Evolutionary conservation across 2,888 invertebrate genomes (phyloP).

Genomic region (Sericinus montela): DNA sequence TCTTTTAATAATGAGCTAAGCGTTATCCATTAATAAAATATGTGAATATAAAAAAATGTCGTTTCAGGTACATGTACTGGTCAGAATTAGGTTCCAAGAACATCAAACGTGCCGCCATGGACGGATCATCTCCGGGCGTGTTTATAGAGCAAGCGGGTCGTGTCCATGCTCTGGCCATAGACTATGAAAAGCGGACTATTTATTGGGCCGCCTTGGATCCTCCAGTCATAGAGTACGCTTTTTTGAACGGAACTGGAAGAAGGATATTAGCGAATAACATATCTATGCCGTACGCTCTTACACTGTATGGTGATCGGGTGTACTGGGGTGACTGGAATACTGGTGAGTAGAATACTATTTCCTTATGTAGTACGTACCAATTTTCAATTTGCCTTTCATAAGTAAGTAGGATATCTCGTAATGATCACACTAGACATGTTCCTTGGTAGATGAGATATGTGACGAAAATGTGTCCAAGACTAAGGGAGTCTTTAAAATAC

Average conservation of each 20-base stretch:
- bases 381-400: no score
- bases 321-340: conserved; percentile 97
- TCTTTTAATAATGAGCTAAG: no score
- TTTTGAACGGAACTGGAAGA: conserved; percentile 85
- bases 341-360: conserved; percentile 50
- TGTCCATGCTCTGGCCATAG: conserved; percentile 87
- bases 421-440: no score
- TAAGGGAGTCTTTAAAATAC: no score
- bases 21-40: no score
- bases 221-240: conserved; percentile 87
- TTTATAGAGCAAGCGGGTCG: conserved; percentile 83
- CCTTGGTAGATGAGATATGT: no score
- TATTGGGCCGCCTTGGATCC: conserved; percentile 91
- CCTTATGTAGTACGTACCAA: no score
- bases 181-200: conserved; percentile 82
- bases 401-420: no score
- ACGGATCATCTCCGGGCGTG: conserved; percentile 80
- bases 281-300: conserved; percentile 87
- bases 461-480: no score
- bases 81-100: conserved; percentile 88
- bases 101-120: conserved; percentile 90
- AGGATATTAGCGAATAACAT: conserved; percentile 82
- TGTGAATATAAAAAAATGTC: no score
- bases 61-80: conserved; percentile 90
- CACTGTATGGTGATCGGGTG: conserved; percentile 88